Base-by-base conservation (phyloP, 2,113 vertebrate species). In the Pan paniscus region DNA sequence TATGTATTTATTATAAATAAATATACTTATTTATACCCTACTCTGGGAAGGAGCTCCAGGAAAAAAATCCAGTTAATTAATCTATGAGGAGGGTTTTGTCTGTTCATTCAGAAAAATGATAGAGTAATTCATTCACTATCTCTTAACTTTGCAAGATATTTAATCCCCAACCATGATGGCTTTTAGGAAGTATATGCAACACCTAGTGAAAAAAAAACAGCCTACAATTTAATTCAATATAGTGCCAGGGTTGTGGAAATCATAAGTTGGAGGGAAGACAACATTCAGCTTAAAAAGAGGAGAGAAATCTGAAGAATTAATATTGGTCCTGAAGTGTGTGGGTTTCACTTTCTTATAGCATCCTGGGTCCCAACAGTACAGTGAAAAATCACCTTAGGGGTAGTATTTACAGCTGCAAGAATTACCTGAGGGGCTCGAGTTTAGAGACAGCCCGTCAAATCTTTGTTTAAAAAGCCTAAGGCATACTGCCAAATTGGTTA, bases 401-500 rank as follows among this genome's bases (percentile, higher is more conserved):
- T 22, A 89, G 50, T 18, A 61, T 61, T 78, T 92, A 35, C 55
- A 90, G 92, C 50, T 68, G 70, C 80, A 96, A 90, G 55, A 75
- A 87, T 81, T 78, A 88, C 76, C 75, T 55, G 23, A 48, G 83
- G 82, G 93, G 48, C 78, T n/a, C 12, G 80, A 73, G 52, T 95
- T 89, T 88, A 93, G 70, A 97, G 78, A 82, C 57, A 75, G 81
- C 55, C 48, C 76, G 79, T 96, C 93, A 92, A 96, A 90, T 96
- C 93, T 94, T 78, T 95, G 96, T 95, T 97, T 96, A 93, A 96
- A 90, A 96, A 97, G 85, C 57, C 89, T 48, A 84, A 95, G 96
- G 92, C 90, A 59, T 46, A 89, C 85, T 89, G 96, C 95, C 97
- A 95, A 95, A 94, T 78, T 90, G 90, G 97, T 95, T 95, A 93